Evolutionary conservation across 2,888 invertebrate species (phyloP), one percentile per base, ranked within the genome.

Genomic region (Sycophila texana): DNA sequence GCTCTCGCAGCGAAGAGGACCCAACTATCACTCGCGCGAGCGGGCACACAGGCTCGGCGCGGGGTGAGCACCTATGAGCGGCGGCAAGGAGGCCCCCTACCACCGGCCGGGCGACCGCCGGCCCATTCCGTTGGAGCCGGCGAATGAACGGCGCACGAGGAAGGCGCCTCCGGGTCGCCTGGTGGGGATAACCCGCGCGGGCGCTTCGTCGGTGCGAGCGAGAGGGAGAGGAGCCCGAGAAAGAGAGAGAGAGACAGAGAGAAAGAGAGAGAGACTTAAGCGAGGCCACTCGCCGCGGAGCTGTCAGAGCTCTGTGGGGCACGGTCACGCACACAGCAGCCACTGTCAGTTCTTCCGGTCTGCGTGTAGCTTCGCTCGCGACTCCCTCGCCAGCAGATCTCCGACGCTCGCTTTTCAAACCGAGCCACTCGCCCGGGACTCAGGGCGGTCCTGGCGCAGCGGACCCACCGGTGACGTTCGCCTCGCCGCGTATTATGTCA

Each of bases 301-400:
- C 89, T 90, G 90, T 90, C 90, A 90, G 90, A 90, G 90, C 90
- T 90, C 90, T 90, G 88, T 90, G 90, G 90, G 90, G 88, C 90
- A 89, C 90, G 90, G 88, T 89, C 88, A 90, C 89, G 90, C 90
- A 87, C 86, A 85, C 88, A 88, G 86, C 86, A 88, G 86, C 82
- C 82, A 83, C 60, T 39, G 39, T 82, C 77, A 83, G 82, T 85
- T 84, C 39, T 39, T 84, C 84, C 86, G 84, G 86, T 85, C 83
- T 79, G 76, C 80, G 67, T 65, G 39, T 39, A 39, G 39, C 39
- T 39, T 77, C 73, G 49, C 30, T 74, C 66, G 18, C 22, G 16
- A 7, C 22, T 53, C 51, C 18, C 14, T 20, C 66, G 2, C 51
- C 18, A 84, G 84, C 85, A 84, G 84, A 55, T 55, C 60, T 58